A percentile compares a stretch with the other conserved stretches of the same genome.
phyloP scores from a whole-genome alignment of 1,140 invertebrate genomes.

The Danaus plexippus region DNA sequence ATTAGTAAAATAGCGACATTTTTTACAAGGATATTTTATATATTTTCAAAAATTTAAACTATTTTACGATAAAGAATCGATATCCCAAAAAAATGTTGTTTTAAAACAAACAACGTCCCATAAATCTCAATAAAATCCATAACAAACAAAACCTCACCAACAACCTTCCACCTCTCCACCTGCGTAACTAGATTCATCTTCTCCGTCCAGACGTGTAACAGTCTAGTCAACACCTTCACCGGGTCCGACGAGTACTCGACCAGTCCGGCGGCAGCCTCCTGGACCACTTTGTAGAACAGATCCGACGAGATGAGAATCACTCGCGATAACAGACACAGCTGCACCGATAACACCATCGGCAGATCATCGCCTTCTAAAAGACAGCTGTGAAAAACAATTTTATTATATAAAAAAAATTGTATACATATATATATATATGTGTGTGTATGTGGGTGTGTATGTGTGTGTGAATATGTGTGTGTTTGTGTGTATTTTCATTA shows the following conservation, averaged over 20 bases:
- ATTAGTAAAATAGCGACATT: no score
- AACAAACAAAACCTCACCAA: slow-evolving; percentile 62
- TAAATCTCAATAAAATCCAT: background rate
- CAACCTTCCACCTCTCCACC: slow-evolving; percentile 85
- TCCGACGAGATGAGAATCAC: slow-evolving; percentile 83
- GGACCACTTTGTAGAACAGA: slow-evolving; percentile 78
- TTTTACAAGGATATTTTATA: no score
- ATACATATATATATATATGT: no score
- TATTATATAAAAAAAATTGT: no score
- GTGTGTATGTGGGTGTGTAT: no score
- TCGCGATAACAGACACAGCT: slow-evolving; percentile 83
- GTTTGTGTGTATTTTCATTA: no score
- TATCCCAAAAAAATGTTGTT: no score
- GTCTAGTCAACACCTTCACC: slow-evolving; percentile 76
- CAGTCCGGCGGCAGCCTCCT: slow-evolving; percentile 70
- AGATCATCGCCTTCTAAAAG: slow-evolving; percentile 78
- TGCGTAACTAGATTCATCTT: slow-evolving; percentile 85
- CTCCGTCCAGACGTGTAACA: slow-evolving; percentile 85
- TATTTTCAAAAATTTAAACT: no score
- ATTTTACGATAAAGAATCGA: no score
- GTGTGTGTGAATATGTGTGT: no score
- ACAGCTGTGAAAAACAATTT: slow-evolving; percentile 58
- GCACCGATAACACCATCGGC: slow-evolving; percentile 82
- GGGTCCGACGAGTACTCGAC: slow-evolving; percentile 66
- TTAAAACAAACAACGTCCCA: no score